Evolutionary conservation across 2,888 invertebrate genomes (phyloP).

Genomic region (Auanema sp.): DNA sequence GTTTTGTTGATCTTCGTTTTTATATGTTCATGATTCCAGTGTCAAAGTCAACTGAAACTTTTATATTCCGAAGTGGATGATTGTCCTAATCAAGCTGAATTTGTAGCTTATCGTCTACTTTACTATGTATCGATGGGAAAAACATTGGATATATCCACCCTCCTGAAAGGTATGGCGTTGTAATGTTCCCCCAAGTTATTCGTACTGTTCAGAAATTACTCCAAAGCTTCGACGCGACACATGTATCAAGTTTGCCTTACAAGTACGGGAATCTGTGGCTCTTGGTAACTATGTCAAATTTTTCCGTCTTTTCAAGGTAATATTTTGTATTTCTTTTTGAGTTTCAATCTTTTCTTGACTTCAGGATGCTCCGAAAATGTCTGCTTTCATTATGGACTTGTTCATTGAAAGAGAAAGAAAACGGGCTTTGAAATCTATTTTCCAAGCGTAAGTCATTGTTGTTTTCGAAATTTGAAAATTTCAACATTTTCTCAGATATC

Average conservation of each 20-base stretch:
- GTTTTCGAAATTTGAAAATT: not conserved
- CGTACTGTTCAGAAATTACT: slow-evolving; percentile 27
- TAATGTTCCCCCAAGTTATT: no score
- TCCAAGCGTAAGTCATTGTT: slow-evolving; percentile 87
- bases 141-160: slow-evolving; percentile 91
- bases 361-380: slow-evolving; percentile 88
- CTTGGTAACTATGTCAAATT: slow-evolving; percentile 88
- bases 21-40: slow-evolving; percentile 71
- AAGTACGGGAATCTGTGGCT: slow-evolving; percentile 88
- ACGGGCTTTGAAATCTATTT: slow-evolving; percentile 83
- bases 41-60: slow-evolving; percentile 95
- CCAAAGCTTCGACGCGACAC: slow-evolving; percentile 57
- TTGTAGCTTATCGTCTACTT: slow-evolving; percentile 90
- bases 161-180: slow-evolving; percentile 72
- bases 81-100: slow-evolving; percentile 79
- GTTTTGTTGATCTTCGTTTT: not conserved
- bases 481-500: slow-evolving; percentile 68
- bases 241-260: slow-evolving; percentile 72
- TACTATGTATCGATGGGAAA: slow-evolving; percentile 98
- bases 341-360: slow-evolving; percentile 65
- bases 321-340: not conserved
- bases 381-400: slow-evolving; percentile 95
- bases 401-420: slow-evolving; percentile 93
- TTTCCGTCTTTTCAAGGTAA: slow-evolving; percentile 79
- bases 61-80: slow-evolving; percentile 72